Conservation (phyloP, 2,888 invertebrate genomes). For the Watsonalla cultraria region DNA sequence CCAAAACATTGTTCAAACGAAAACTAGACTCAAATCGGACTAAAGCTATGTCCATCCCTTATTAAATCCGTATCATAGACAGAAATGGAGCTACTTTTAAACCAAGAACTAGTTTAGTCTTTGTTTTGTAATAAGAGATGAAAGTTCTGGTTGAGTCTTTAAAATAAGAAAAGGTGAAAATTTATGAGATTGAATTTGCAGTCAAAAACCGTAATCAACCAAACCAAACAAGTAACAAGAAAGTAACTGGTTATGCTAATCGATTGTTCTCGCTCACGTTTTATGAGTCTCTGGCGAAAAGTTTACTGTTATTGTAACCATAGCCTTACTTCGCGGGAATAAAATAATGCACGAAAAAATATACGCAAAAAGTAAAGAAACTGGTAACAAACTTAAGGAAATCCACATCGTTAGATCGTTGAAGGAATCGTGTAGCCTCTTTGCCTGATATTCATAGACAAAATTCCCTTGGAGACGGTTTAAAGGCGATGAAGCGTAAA, state of each 20-base stretch:
- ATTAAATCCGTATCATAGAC: too few species aligned
- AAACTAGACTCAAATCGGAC: too few species aligned
- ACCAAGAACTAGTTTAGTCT: too few species aligned
- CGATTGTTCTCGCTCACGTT: neutral
- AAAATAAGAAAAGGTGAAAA: too few species aligned
- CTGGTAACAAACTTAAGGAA: conserved; percentile 21
- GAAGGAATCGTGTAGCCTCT: conserved; percentile 24
- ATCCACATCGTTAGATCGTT: conserved; percentile 28
- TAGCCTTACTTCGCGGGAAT: conserved; percentile 4
- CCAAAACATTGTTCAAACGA: too few species aligned
- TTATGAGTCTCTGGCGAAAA: neutral
- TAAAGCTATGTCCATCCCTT: too few species aligned
- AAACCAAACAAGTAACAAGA: too few species aligned
- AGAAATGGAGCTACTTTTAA: too few species aligned
- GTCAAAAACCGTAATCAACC: too few species aligned
- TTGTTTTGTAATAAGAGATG: too few species aligned
- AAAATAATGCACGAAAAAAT: conserved; percentile 5
- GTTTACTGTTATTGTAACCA: conserved; percentile 9
- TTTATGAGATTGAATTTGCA: too few species aligned
- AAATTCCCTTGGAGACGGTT: conserved; percentile 22
- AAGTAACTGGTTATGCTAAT: neutral
- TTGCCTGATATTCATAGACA: conserved; percentile 29
- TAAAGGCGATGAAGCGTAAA: conserved; percentile 47
- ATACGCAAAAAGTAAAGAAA: conserved; percentile 11
- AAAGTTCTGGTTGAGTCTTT: too few species aligned